Evolutionary conservation across 2,797 vertebrate genomes (phyloP).

Genomic region (Coregonus ussuriensis): DNA sequence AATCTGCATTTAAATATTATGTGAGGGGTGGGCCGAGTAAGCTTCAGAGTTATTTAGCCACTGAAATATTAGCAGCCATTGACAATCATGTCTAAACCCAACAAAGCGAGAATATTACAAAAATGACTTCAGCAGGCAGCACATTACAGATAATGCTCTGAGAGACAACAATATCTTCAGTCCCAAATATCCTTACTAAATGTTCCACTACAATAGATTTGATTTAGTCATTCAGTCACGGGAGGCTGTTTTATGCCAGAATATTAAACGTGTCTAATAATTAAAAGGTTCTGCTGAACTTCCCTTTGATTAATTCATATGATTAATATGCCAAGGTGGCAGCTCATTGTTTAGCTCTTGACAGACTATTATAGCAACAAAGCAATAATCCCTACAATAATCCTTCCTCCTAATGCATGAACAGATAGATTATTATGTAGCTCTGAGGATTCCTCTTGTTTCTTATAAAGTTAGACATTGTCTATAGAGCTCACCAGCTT

Average conservation of each 20-base stretch:
- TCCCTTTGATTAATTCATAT: neutral
- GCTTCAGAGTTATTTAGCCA: slow-evolving; percentile 25
- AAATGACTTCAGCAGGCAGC: slow-evolving; percentile 13
- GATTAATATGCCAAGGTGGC: neutral
- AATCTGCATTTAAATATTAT: slow-evolving; percentile 37
- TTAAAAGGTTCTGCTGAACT: neutral
- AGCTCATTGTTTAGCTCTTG: neutral
- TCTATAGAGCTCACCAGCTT: too few species aligned
- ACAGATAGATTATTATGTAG: neutral
- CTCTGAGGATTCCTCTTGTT: neutral
- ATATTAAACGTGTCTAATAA: neutral
- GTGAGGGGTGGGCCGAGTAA: slow-evolving; percentile 19
- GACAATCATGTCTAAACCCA: slow-evolving; percentile 17
- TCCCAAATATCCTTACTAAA: slow-evolving; percentile 3
- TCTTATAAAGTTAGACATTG: neutral
- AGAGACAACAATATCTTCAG: neutral
- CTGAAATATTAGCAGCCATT: slow-evolving; percentile 35
- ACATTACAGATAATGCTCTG: slow-evolving; percentile 1
- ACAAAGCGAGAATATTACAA: slow-evolving; percentile 12
- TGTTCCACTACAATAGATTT: slow-evolving; percentile 6
- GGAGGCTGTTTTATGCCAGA: neutral
- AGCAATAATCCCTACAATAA: neutral
- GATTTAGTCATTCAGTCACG: neutral
- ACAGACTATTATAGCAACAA: slow-evolving; percentile 1
- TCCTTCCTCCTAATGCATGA: neutral